These are phyloP conservation scores for Lithophane ornitopus DNA, from an alignment of 2,888 invertebrate genomes.

Conservation along the genomic window DNA sequence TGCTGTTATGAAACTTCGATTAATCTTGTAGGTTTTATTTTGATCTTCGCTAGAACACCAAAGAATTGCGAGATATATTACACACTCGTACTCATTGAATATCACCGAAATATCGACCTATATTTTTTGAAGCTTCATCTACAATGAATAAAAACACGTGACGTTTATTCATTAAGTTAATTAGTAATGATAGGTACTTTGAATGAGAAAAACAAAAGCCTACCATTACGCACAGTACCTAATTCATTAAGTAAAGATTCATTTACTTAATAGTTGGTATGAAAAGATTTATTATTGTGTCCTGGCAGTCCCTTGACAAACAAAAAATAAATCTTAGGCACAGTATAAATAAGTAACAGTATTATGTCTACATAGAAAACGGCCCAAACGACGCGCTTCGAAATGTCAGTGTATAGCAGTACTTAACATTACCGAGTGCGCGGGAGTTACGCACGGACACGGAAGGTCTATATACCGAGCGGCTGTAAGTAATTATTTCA, in stretches of 20 bases:
- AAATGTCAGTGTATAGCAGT: too few relatives aligned
- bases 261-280: slow-evolving; percentile 66
- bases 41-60: not conserved
- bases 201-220: slow-evolving; percentile 1
- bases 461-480: too few relatives aligned
- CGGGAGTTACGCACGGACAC: too few relatives aligned
- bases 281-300: slow-evolving; percentile 69
- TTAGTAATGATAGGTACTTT: not conserved
- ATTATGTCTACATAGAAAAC: too few relatives aligned
- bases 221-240: slow-evolving; percentile 15
- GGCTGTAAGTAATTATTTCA: too few relatives aligned
- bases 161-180: not conserved
- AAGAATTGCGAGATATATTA: too few relatives aligned
- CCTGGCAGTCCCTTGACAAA: slow-evolving; percentile 34
- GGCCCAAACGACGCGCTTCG: too few relatives aligned
- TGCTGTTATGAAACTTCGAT: slow-evolving; percentile 53
- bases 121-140: not conserved
- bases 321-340: not conserved
- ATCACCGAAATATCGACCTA: not conserved
- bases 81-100: not conserved
- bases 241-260: slow-evolving; percentile 69
- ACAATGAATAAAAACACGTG: not conserved
- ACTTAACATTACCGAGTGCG: too few relatives aligned
- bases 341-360: too few relatives aligned
- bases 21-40: slow-evolving; percentile 33